phyloP scores from a whole-genome alignment of 2,113 vertebrate genomes.

The Sander lucioperca region DNA sequence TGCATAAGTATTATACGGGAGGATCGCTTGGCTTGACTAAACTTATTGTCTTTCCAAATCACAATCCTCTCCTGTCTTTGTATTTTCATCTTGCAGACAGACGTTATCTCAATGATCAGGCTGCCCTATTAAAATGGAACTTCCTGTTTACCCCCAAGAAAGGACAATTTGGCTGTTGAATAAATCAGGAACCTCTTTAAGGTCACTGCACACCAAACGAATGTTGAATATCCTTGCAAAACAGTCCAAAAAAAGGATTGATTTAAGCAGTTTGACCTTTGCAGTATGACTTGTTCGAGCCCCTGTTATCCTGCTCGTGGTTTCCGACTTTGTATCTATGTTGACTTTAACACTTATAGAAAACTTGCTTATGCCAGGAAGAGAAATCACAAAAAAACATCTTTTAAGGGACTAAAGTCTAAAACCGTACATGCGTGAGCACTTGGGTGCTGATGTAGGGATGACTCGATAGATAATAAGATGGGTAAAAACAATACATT shows the following conservation, averaged over 20 bases:
- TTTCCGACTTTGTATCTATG: not conserved
- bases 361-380: not conserved
- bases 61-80: slow-evolving; percentile 6
- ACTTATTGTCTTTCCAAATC: not conserved
- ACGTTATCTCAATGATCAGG: slow-evolving; percentile 48
- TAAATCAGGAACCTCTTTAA: slow-evolving; percentile 15
- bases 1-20: not conserved
- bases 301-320: not conserved
- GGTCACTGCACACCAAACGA: not conserved
- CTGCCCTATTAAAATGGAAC: slow-evolving; percentile 23
- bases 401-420: not conserved
- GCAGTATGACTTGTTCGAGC: not conserved
- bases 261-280: slow-evolving; percentile 8
- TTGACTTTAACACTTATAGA: not conserved
- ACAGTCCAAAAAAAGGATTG: not conserved
- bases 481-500: not conserved
- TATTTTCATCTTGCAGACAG: slow-evolving; percentile 20
- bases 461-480: not conserved
- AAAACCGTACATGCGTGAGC: accelerated
- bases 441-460: not conserved
- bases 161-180: slow-evolving; percentile 18
- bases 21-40: not conserved
- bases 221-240: slow-evolving; percentile 6
- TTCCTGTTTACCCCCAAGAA: slow-evolving; percentile 58
- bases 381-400: not conserved